These are phyloP conservation scores for Netelia inedita DNA, from an alignment of 2,888 invertebrate species.

Conservation along the genomic window DNA sequence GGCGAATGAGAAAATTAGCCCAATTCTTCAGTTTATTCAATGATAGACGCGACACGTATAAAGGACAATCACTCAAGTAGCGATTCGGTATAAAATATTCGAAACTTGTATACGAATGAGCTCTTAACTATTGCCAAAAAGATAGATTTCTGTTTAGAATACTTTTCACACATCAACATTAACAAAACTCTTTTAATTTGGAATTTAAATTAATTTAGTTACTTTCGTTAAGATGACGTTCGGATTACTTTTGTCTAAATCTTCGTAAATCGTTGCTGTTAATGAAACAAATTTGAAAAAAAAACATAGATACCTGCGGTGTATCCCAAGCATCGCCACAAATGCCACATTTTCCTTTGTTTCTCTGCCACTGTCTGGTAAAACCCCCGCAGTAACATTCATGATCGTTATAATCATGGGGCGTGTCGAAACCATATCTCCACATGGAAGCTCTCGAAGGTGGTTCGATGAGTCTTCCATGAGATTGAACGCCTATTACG, in stretches of 20 bases:
- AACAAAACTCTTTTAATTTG: too few relatives aligned
- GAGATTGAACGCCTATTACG: conserved; percentile 86
- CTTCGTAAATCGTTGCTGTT: conserved; percentile 8
- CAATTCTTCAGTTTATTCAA: neutral
- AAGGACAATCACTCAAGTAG: neutral
- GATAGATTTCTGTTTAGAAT: too few relatives aligned
- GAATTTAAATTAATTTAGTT: too few relatives aligned
- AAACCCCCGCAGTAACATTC: conserved; percentile 95
- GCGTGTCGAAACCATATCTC: conserved; percentile 95
- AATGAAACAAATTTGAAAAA: neutral
- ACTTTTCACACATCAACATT: too few relatives aligned
- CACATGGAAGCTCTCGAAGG: conserved; percentile 95
- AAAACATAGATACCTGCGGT: conserved; percentile 80
- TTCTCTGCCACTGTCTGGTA: conserved; percentile 92
- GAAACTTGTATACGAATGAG: too few relatives aligned
- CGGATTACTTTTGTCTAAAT: neutral
- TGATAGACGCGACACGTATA: neutral
- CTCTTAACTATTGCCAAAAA: too few relatives aligned
- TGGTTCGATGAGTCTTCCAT: conserved; percentile 93
- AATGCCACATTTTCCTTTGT: conserved; percentile 94
- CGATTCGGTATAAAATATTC: too few relatives aligned
- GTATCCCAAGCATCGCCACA: conserved; percentile 95
- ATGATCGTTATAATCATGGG: conserved; percentile 95
- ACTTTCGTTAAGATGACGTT: too few relatives aligned
- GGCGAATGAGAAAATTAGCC: conserved; percentile 46